Evolutionary conservation across 2,113 vertebrate genomes (phyloP).

Genomic region (Anas platyrhynchos): DNA sequence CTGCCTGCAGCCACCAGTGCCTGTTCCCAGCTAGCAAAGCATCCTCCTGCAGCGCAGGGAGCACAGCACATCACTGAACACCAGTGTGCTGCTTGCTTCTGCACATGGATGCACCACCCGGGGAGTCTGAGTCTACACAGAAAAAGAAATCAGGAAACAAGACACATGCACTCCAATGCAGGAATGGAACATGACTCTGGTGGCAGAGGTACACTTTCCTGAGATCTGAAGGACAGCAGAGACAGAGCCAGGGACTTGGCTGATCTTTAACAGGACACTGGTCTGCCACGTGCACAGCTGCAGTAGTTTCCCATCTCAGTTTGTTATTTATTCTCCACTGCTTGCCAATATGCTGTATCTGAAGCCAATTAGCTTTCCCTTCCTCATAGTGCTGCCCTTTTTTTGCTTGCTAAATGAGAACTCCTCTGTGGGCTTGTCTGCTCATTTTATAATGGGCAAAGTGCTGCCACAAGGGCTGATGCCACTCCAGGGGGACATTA

Average conservation of each 20-base stretch:
- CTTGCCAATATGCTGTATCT: neutral
- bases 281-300: fast-evolving
- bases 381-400: neutral
- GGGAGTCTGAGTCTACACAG: neutral
- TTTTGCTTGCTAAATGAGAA: neutral
- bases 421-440: neutral
- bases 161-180: neutral
- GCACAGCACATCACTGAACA: fast-evolving
- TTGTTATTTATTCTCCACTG: neutral
- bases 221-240: neutral
- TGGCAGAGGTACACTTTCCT: fast-evolving
- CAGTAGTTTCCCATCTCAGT: neutral
- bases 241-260: neutral
- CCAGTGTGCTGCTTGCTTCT: neutral
- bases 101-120: fast-evolving
- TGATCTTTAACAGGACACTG: neutral
- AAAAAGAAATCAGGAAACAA: neutral
- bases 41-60: fast-evolving
- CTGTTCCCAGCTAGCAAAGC: fast-evolving
- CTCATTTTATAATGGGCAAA: neutral
- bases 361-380: neutral
- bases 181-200: neutral
- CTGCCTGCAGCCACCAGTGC: neutral
- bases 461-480: neutral
- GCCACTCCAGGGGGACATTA: neutral